phyloP scores from a whole-genome alignment of 2,113 vertebrate genomes.

The Theristicus caerulescens region DNA sequence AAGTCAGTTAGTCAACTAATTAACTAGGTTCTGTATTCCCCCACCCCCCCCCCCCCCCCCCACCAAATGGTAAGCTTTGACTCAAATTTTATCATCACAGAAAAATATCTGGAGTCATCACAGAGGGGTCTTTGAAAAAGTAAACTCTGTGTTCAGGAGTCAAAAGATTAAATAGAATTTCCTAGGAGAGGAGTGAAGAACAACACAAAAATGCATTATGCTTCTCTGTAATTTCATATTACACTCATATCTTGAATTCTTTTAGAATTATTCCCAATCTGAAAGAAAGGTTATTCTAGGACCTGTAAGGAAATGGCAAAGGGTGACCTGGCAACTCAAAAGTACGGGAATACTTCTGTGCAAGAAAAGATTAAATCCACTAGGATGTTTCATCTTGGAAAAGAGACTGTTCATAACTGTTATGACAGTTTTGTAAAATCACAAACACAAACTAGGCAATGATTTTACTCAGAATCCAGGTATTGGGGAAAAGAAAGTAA shows the following conservation, averaged over 20 bases:
- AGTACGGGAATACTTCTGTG: neutral
- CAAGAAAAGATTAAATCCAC: neutral
- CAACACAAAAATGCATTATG: neutral
- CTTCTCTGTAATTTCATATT: neutral
- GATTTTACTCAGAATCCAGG: neutral
- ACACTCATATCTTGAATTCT: neutral
- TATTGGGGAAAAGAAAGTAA: neutral
- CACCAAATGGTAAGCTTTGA: neutral
- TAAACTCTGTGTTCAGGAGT: neutral
- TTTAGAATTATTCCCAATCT: neutral
- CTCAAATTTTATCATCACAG: neutral
- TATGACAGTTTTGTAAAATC: neutral
- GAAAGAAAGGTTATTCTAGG: neutral
- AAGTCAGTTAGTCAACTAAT: neutral
- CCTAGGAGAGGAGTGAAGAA: neutral
- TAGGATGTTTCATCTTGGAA: neutral
- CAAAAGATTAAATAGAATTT: neutral
- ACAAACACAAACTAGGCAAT: neutral
- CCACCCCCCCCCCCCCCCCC: too few relatives aligned
- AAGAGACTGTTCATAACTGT: neutral
- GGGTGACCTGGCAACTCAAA: neutral
- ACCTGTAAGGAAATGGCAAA: neutral
- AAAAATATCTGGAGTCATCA: neutral
- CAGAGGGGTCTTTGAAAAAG: neutral
- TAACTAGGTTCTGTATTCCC: neutral